Evolutionary conservation across 2,797 vertebrate genomes (phyloP), one percentile per base, ranked within the genome.

Genomic region (Notoglanidium macrostoma): DNA sequence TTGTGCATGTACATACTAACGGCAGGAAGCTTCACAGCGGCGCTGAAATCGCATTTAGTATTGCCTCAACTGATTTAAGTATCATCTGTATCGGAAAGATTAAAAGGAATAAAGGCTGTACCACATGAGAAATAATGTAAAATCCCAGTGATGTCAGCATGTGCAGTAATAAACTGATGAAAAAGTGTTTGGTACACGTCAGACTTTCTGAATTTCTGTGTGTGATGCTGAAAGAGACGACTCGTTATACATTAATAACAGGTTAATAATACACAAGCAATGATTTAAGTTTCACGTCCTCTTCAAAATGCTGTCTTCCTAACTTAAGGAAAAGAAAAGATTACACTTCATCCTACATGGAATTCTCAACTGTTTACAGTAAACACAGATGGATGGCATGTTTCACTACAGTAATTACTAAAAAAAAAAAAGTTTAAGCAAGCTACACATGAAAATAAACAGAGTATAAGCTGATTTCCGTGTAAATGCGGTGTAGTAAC

Each of bases 131-230:
- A 46, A 15, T 63, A n/a, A 32, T 87, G 83, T 85, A 49, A 72
- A 70, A 49, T 51, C 54, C 40, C 63, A 80, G 76, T 85, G 65
- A 88, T 88, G 65, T 88, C 87, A 80, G 87, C 83, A 88, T 85
- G 87, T 59, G 54, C 74, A 85, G 44, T 40, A 85, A 85, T 85
- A 85, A 79, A 87, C 29, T 29, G 23, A 73, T 61, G 21, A 70
- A 79, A 77, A 88, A 26, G 40, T 19, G 15, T 88, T 70, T 85
- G 86, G 59, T 59, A 87, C 32, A 78, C 40, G 44, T 5, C 7
- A n/a, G 49, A 72, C 32, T 55, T 29, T 8, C 32, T 51, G 26
- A 51, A 23, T 83, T 65, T 15, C 7, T 83, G 55, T 44, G 32
- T 44, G 32, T 7, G 55, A 7, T 2, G 40, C 21, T 1, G 21